A percentile compares a stretch with the other conserved stretches of the same genome.
phyloP scores from a whole-genome alignment of 53 echinoderm and acorn worm species.

The Henricia sp. region DNA sequence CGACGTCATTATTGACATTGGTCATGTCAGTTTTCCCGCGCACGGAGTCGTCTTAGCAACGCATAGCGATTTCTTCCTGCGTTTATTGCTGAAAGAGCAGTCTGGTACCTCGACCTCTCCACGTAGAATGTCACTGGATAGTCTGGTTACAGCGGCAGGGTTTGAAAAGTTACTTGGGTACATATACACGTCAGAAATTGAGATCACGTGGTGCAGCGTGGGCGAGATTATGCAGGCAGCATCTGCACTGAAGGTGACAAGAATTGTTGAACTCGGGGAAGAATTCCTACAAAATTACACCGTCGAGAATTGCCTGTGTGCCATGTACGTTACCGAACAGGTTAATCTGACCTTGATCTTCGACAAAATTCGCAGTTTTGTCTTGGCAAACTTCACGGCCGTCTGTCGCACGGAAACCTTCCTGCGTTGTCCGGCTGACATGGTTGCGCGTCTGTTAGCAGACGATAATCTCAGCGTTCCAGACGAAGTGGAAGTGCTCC shows the following conservation, averaged over 20 bases:
- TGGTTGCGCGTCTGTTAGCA: slow-evolving; percentile 31
- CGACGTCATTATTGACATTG: slow-evolving; percentile 48
- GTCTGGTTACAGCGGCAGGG: slow-evolving; percentile 35
- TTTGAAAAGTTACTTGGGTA: slow-evolving; percentile 51
- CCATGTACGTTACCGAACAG: slow-evolving; percentile 37
- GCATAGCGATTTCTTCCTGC: slow-evolving; percentile 59
- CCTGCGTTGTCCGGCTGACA: slow-evolving; percentile 46
- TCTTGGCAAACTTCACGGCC: slow-evolving; percentile 55
- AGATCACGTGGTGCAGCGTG: slow-evolving; percentile 38
- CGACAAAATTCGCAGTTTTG: slow-evolving; percentile 33
- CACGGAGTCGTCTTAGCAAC: slow-evolving; percentile 52
- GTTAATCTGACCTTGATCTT: slow-evolving; percentile 30
- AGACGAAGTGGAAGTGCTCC: slow-evolving; percentile 57
- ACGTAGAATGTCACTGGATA: slow-evolving; percentile 4
- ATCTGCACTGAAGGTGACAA: slow-evolving; percentile 32
- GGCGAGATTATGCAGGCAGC: slow-evolving; percentile 46
- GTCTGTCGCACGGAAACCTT: slow-evolving; percentile 45
- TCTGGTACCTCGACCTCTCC: background rate
- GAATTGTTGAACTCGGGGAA: slow-evolving; percentile 33
- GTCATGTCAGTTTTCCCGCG: slow-evolving; percentile 24
- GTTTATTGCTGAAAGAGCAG: slow-evolving; percentile 18
- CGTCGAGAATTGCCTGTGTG: slow-evolving; percentile 57
- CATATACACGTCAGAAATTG: slow-evolving; percentile 71
- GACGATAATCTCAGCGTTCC: slow-evolving; percentile 56
- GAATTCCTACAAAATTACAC: slow-evolving; percentile 44